Evolutionary conservation across 2,797 vertebrate species (phyloP).

Genomic region (Threskiornis aethiopicus): DNA sequence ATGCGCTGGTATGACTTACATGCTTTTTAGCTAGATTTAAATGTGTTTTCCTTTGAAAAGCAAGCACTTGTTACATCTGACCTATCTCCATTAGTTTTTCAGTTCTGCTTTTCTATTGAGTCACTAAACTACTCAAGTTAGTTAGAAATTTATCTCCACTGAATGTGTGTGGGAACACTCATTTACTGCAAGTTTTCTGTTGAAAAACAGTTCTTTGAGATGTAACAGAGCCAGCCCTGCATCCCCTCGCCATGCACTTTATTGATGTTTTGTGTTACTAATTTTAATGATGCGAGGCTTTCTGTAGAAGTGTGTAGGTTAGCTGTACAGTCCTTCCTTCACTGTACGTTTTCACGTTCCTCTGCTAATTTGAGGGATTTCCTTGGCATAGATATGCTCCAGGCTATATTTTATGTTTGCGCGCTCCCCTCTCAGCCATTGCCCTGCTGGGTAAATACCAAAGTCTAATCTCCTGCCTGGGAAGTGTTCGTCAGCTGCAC

Average conservation of each 20-base stretch:
- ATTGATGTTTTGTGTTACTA: background rate
- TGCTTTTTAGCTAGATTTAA: background rate
- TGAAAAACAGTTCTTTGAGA: background rate
- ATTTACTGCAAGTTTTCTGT: background rate
- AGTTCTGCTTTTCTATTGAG: background rate
- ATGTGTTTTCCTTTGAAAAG: background rate
- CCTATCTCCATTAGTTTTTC: background rate
- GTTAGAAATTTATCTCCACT: background rate
- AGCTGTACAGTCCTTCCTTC: background rate
- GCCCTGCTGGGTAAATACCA: background rate
- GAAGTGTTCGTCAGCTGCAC: background rate
- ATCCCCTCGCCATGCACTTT: background rate
- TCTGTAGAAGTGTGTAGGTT: background rate
- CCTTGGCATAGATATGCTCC: background rate
- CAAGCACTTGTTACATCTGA: rapidly evolving
- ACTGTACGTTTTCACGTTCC: background rate
- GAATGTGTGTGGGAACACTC: background rate
- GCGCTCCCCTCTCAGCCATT: background rate
- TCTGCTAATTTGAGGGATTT: background rate
- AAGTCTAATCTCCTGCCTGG: background rate
- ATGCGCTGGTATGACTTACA: background rate
- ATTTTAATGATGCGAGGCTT: background rate
- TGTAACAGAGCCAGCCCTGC: background rate
- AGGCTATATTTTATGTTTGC: background rate
- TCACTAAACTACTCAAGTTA: background rate